These are phyloP conservation scores for Eupithecia dodoneata DNA, from an alignment of 2,888 invertebrate species.

Conservation along the genomic window DNA sequence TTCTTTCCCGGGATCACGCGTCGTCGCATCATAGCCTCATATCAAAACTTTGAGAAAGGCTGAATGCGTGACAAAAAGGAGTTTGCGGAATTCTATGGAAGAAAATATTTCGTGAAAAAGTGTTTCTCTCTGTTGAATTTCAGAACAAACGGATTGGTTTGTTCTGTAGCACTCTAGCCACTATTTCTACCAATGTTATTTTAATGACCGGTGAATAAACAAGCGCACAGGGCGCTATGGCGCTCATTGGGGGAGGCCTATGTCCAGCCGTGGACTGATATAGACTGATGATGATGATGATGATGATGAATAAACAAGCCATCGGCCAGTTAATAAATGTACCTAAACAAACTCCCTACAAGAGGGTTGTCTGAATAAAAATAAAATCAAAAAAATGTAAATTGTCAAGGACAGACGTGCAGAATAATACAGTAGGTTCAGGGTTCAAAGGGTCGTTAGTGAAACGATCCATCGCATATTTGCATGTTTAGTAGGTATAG, in stretches of 20 bases:
- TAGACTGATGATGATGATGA: no score
- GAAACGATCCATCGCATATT: conserved; percentile 30
- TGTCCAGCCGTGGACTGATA: no score
- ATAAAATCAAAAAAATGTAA: not conserved
- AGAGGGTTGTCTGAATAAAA: not conserved
- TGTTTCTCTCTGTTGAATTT: conserved; percentile 52
- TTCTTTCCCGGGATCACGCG: conserved; percentile 21
- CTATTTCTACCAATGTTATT: conserved; percentile 1
- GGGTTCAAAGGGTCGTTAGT: conserved; percentile 17
- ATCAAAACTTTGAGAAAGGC: conserved; percentile 34
- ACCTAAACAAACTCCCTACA: not conserved
- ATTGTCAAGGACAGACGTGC: not conserved
- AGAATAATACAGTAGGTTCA: not conserved
- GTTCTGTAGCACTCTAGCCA: conserved; percentile 10
- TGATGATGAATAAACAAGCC: conserved; percentile 14
- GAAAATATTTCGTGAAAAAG: conserved; percentile 29
- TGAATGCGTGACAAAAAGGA: conserved; percentile 25
- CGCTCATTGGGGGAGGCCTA: no score
- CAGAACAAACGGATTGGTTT: conserved; percentile 18
- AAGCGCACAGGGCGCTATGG: no score
- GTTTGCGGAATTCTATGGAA: conserved; percentile 40
- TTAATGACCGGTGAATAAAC: not conserved
- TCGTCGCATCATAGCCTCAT: conserved; percentile 24
- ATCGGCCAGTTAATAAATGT: not conserved
- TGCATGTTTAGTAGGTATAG: conserved; percentile 33